Percentiles rank a stretch among this genome's conserved stretches.
These are phyloP conservation scores for Sminthopsis crassicaudata DNA, from an alignment of 2,113 vertebrate genomes.

Conservation along the genomic window DNA sequence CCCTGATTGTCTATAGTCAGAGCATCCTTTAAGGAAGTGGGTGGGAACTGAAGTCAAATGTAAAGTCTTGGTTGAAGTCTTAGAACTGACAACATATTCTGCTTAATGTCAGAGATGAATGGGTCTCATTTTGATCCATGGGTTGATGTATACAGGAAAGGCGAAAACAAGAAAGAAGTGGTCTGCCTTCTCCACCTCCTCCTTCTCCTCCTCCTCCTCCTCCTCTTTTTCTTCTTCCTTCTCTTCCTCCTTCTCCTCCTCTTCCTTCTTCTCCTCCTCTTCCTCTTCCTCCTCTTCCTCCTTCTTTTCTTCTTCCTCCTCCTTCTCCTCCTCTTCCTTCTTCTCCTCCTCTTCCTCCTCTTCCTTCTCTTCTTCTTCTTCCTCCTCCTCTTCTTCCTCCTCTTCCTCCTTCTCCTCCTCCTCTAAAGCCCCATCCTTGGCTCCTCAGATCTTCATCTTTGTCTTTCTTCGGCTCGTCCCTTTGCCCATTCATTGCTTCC, in stretches of 20 bases:
- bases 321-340: no score
- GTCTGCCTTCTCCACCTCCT: no score
- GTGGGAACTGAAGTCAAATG: neutral
- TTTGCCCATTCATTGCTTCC: neutral
- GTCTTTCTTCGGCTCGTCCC: constrained; percentile 15
- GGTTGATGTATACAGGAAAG: neutral
- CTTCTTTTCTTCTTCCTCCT: neutral
- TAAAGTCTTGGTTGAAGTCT: neutral
- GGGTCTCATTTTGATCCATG: neutral
- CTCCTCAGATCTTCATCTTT: neutral
- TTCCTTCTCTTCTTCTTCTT: neutral
- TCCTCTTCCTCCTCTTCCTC: no score
- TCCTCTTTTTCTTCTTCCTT: neutral
- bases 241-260: no score
- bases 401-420: no score
- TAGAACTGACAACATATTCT: neutral
- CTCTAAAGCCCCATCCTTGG: neutral
- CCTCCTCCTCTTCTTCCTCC: no score
- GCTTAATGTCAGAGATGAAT: neutral
- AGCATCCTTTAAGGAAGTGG: neutral
- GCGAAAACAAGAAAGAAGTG: neutral
- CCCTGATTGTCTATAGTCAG: neutral
- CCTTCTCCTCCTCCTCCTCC: no score
- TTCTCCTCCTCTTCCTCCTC: no score
- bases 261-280: no score